Conservation (phyloP, 2,797 vertebrate species). For the Neomorphus geoffroyi region DNA sequence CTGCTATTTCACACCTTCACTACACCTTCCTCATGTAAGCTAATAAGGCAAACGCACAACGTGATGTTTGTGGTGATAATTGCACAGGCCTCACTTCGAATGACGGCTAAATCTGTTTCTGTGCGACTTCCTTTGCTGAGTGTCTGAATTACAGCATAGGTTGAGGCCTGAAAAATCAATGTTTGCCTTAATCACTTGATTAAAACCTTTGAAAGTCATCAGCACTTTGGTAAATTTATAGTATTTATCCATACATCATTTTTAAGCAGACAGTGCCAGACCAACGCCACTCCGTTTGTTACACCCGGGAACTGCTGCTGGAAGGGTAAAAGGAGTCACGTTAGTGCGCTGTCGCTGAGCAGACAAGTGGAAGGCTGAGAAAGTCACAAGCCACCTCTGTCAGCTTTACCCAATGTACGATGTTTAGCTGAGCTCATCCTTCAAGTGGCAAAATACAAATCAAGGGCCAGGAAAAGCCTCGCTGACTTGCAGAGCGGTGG, state of each 20-base stretch:
- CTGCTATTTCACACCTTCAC: slow-evolving; percentile 24
- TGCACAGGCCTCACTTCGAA: not conserved
- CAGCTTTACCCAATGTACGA: not conserved
- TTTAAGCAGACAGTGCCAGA: slow-evolving; percentile 8
- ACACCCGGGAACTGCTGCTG: not conserved
- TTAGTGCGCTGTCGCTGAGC: not conserved
- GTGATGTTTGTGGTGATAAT: not conserved
- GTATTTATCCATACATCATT: not conserved
- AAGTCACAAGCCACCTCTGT: not conserved
- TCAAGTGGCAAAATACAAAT: not conserved
- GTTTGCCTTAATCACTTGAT: slow-evolving; percentile 32
- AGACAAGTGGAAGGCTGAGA: not conserved
- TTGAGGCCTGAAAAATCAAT: slow-evolving; percentile 39
- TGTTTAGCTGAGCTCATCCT: not conserved
- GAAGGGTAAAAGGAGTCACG: not conserved
- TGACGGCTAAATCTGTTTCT: not conserved
- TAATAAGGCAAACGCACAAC: slow-evolving; percentile 22
- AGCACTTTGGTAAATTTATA: not conserved
- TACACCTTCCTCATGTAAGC: not conserved
- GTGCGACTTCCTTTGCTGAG: not conserved
- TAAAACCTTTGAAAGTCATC: slow-evolving; percentile 37
- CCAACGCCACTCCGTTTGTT: slow-evolving; percentile 16
- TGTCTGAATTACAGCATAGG: not conserved
- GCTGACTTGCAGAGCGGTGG: not conserved
- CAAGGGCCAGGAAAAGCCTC: not conserved